phyloP scores from a whole-genome alignment of 2,888 invertebrate genomes.

The Mesoligia furuncula region DNA sequence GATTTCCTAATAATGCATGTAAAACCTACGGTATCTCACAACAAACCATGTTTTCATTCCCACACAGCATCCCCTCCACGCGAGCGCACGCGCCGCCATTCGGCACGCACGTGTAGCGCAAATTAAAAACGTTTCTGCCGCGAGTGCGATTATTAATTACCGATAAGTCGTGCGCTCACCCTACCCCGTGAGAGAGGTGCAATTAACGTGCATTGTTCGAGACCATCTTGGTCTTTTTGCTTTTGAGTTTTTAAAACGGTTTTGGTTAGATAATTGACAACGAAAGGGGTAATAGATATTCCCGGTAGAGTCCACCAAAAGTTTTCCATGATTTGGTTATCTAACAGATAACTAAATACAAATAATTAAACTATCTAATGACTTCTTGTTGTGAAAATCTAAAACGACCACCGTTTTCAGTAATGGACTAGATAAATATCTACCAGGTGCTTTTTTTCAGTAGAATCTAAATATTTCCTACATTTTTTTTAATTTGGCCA shows the following conservation, averaged over 20 bases:
- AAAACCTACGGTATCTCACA: constrained; percentile 43
- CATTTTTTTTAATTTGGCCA: not conserved
- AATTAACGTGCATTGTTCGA: constrained; percentile 76
- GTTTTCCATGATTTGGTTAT: not conserved
- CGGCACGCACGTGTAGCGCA: constrained; percentile 85
- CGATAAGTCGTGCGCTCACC: constrained; percentile 73
- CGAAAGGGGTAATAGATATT: not conserved
- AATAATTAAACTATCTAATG: too few relatives aligned
- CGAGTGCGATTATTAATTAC: constrained; percentile 84
- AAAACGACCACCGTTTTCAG: not conserved
- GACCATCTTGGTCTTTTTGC: constrained; percentile 60
- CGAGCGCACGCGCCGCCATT: constrained; percentile 82
- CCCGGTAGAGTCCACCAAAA: not conserved
- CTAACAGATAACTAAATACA: too few relatives aligned
- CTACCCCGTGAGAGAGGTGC: constrained; percentile 79
- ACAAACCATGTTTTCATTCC: constrained; percentile 64
- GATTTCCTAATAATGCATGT: not conserved
- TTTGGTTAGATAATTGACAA: constrained; percentile 21
- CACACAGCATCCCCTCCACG: constrained; percentile 59
- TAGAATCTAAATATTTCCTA: not conserved
- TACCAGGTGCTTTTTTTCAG: not conserved
- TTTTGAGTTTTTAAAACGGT: constrained; percentile 41
- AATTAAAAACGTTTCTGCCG: constrained; percentile 86
- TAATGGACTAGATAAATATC: not conserved
- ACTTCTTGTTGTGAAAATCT: not conserved